A percentile compares a stretch with the other conserved stretches of the same genome.
phyloP scores from a whole-genome alignment of 2,888 invertebrate genomes.

The Melanophora roralis region DNA sequence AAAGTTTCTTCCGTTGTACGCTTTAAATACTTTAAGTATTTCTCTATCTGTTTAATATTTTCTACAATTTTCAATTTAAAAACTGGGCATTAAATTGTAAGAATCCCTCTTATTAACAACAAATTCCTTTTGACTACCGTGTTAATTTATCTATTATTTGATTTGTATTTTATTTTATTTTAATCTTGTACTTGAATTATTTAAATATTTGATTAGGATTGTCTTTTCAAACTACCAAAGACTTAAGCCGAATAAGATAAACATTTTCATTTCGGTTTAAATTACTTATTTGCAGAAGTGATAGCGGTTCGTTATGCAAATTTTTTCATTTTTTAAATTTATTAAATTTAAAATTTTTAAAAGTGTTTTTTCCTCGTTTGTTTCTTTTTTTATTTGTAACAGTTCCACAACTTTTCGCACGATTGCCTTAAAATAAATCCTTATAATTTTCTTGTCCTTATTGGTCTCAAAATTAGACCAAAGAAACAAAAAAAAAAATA shows the following conservation, averaged over 20 bases:
- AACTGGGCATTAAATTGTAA: not conserved
- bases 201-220: not conserved
- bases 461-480: not conserved
- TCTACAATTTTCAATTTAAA: too few relatives aligned
- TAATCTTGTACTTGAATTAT: not conserved
- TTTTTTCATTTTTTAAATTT: not conserved
- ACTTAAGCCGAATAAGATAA: not conserved
- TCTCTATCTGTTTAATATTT: too few relatives aligned
- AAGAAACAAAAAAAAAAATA: not conserved
- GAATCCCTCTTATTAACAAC: not conserved
- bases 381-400: not conserved
- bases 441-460: not conserved
- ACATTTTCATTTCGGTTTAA: too few relatives aligned
- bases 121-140: not conserved
- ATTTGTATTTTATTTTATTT: not conserved
- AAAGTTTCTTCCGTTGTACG: too few relatives aligned
- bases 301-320: not conserved
- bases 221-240: not conserved
- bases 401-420: conserved; percentile 18
- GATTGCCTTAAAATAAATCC: conserved; percentile 28
- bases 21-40: too few relatives aligned
- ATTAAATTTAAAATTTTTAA: conserved; percentile 21
- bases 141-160: not conserved
- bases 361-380: conserved; percentile 17
- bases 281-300: too few relatives aligned